phyloP scores from a whole-genome alignment of 2,797 vertebrate genomes.

The Xyrichtys novacula region DNA sequence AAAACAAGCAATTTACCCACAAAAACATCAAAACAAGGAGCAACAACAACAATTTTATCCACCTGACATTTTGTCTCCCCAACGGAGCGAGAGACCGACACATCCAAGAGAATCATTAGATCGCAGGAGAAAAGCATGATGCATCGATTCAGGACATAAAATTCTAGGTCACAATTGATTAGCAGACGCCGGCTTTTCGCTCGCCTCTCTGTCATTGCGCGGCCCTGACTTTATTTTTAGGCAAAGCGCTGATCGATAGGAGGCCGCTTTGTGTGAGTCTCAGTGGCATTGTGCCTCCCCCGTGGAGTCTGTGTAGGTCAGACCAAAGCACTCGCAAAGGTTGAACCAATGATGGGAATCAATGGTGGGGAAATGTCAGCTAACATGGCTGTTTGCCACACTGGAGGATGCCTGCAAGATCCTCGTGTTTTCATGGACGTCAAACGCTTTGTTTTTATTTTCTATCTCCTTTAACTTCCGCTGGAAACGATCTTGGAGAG shows the following conservation, averaged over 20 bases:
- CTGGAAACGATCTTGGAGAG: conserved; percentile 20
- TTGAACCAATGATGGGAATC: conserved; percentile 78
- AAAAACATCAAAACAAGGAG: conserved; percentile 14
- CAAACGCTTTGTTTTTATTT: conserved; percentile 22
- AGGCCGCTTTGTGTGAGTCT: conserved; percentile 62
- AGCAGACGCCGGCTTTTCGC: conserved; percentile 58
- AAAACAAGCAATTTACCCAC: neutral
- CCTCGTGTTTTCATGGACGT: conserved; percentile 42
- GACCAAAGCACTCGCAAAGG: conserved; percentile 71
- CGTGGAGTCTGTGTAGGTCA: conserved; percentile 71
- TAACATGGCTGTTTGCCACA: conserved; percentile 63
- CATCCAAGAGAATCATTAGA: conserved; percentile 68
- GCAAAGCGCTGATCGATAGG: conserved; percentile 66
- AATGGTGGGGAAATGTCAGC: conserved; percentile 80
- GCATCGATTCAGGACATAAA: conserved; percentile 64
- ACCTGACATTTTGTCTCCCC: conserved; percentile 57
- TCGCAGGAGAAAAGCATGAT: conserved; percentile 60
- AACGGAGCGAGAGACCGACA: conserved; percentile 42
- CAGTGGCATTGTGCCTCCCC: conserved; percentile 62
- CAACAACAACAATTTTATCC: conserved; percentile 24
- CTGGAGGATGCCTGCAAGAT: conserved; percentile 40
- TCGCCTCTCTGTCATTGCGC: conserved; percentile 43
- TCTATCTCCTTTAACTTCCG: conserved; percentile 9
- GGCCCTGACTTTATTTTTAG: conserved; percentile 72
- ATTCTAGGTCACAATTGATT: conserved; percentile 79